A percentile compares a stretch with the other conserved stretches of the same genome.
Conservation (phyloP, 1,140 invertebrate species). For the Rhopalosiphum padi region DNA sequence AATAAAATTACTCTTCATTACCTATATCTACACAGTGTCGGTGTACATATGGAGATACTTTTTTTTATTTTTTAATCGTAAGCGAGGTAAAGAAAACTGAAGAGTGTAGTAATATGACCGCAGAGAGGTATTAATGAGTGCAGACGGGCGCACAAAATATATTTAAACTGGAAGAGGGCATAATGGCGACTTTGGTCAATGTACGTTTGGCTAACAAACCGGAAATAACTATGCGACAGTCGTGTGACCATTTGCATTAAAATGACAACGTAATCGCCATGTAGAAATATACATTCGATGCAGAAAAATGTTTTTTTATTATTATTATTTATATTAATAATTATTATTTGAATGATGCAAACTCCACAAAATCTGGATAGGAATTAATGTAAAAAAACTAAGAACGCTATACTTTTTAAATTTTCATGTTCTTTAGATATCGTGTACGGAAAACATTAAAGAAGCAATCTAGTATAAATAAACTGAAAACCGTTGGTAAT, state of each 20-base stretch:
- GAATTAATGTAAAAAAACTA: background rate
- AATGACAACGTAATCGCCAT: slow-evolving; percentile 14
- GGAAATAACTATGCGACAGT: slow-evolving; percentile 24
- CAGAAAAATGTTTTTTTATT: slow-evolving; percentile 5
- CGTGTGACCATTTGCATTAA: slow-evolving; percentile 29
- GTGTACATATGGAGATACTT: background rate
- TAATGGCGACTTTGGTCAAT: slow-evolving; percentile 20
- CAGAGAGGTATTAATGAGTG: slow-evolving; percentile 10
- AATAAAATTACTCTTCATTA: slow-evolving; percentile 10
- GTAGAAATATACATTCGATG: background rate
- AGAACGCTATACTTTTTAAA: background rate
- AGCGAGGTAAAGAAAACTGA: background rate
- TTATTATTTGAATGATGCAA: background rate
- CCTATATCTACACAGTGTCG: background rate
- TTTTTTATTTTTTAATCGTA: slow-evolving; percentile 21
- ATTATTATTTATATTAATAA: background rate
- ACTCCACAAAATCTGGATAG: too few species aligned
- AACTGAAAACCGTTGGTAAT: slow-evolving; percentile 1
- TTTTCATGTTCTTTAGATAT: background rate
- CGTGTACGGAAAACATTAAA: background rate
- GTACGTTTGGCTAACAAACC: slow-evolving; percentile 18
- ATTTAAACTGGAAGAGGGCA: background rate
- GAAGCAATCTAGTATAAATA: slow-evolving; percentile 14
- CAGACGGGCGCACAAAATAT: slow-evolving; percentile 14
- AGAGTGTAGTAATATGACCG: background rate